Evolutionary conservation across 1,140 invertebrate species (phyloP), one percentile per base, ranked within the genome.

Genomic region (Subanguina moxae): DNA sequence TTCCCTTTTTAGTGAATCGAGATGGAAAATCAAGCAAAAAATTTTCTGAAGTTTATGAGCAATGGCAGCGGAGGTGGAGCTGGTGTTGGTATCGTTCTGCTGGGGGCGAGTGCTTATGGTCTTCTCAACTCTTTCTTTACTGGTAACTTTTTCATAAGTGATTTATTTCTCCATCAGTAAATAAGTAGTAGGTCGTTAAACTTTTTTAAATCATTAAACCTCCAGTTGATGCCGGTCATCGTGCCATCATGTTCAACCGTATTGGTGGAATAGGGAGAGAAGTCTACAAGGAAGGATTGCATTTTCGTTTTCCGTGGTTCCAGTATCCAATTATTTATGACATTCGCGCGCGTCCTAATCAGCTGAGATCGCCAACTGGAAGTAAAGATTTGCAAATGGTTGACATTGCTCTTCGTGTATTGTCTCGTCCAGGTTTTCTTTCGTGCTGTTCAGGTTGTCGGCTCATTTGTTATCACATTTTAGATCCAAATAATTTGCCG

Each of bases 281-380:
- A 58, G 90, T 96, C 23, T 90, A 90, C 85, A 85, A 89, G 25
- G 95, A 99, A 88, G 95, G 95, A 62, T 84, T 98, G 62, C 95
- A 98, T 86, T 96, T 98, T 82, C 84, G 94, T 64, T 82, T 99
- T 69, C 95, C 95, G 21, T 98, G 94, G 94, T 94, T 99, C 82
- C 93, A 99, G 76, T 97, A 96, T 85, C 95, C 95, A n/a, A 97
- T 98, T 71, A 94, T 98, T 78, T 98, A 96, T 85, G 95, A 99
- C 80, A 97, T 99, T 79, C 88, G 94, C 84, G 92, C 93, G 9
- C 87, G 91, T 75, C 95, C 95, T 48, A 88, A 93, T 72, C 96
- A 96, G 85, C 91, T 98, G 76, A 90, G 92, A 5, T 97, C 94
- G 9, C 94, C 94, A 7, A 97, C 95, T 57, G 95, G 94, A 67